Base-by-base conservation (phyloP, 2,113 vertebrate genomes). In the Nestor notabilis region DNA sequence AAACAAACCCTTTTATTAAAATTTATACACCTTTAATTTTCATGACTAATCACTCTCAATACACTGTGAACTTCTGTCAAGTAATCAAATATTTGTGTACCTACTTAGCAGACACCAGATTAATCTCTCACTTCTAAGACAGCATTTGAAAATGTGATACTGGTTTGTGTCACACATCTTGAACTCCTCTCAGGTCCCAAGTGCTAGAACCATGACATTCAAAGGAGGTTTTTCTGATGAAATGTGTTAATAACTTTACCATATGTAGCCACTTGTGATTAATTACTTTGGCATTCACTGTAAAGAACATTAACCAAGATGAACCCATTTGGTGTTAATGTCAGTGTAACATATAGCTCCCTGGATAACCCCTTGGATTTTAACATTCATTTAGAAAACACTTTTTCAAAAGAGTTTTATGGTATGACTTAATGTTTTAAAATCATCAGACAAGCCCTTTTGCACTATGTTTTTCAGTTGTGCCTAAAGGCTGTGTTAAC, bases 281-380 rank as follows among this genome's bases (percentile, higher is more conserved):
- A 93, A 97, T 96, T 92, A 69, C 91, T 95, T 95, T 97, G 96
- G 96, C 95, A 97, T 97, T 97, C 96, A 86, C 93, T 94, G 68
- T 88, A 95, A 95, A 95, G 97, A 96, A 95, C 95, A 95, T 96
- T 96, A 97, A 91, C 92, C 80, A 94, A 86, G 94, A 95, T 91
- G 95, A 97, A 95, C 94, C 91, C 95, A 97, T 96, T 97, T 96
- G 87, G 89, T 96, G 85, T 89, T 97, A 97, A 97, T 97, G 96
- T 95, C 95, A 95, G 39, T 60, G 92, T 91, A 96, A 97, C 88
- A 92, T 91, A 95, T 88, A 95, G 95, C 65, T 94, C 96, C 93
- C 90, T 77, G 71, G 86, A 71, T 93, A 96, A 90, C 96, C 88
- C 89, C 76, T 81, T 89, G 64, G 89, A 96, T 70, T 79, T 93